These are phyloP conservation scores for Poeciliopsis paucimaculata DNA, from an alignment of 2,797 vertebrate genomes.

Conservation along the genomic window DNA sequence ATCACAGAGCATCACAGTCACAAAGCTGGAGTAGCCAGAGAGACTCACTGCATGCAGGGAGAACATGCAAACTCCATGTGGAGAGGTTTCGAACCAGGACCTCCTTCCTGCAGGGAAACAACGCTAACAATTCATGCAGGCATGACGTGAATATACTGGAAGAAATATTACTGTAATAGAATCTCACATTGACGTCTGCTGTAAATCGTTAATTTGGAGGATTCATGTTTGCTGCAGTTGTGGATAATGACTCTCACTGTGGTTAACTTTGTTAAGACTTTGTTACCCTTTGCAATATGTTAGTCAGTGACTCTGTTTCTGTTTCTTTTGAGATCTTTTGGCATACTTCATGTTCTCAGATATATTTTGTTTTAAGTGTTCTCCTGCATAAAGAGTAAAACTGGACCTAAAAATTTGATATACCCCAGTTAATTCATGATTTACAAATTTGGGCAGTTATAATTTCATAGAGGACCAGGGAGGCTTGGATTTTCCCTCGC, in stretches of 20 bases:
- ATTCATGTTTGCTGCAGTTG: not conserved
- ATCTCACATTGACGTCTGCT: not conserved
- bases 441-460: not conserved
- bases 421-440: not conserved
- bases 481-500: not conserved
- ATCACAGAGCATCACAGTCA: not conserved
- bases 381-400: not conserved
- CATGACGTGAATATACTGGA: not conserved
- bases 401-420: not conserved
- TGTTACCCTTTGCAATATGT: not conserved
- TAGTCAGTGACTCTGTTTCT: not conserved
- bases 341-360: not conserved
- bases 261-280: not conserved
- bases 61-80: not conserved
- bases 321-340: not conserved
- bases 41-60: not conserved
- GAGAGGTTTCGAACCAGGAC: not conserved
- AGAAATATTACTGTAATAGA: not conserved
- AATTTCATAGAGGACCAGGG: not conserved
- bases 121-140: not conserved
- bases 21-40: slow-evolving; percentile 6
- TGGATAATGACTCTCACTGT: not conserved
- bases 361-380: not conserved
- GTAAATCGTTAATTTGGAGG: not conserved
- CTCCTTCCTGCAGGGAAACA: not conserved